Conservation (phyloP, 2,113 vertebrate genomes). For the Uria aalge region DNA sequence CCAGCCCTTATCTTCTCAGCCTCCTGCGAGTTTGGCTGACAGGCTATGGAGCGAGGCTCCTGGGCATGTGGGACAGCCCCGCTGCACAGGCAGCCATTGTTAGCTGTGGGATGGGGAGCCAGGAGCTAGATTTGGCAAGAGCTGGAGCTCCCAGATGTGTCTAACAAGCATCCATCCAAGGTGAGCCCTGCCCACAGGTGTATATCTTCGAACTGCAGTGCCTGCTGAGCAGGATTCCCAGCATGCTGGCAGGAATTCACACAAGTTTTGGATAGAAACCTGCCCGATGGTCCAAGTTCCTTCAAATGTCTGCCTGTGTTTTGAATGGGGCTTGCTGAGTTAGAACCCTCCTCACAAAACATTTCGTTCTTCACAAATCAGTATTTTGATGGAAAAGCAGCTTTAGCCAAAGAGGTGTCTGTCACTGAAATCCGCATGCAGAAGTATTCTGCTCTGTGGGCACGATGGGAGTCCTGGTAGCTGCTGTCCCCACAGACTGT, state of each 20-base stretch:
- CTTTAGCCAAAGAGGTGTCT: background rate
- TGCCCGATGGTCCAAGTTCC: background rate
- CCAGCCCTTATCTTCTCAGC: background rate
- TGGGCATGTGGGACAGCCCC: background rate
- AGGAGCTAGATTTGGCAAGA: background rate
- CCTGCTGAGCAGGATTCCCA: background rate
- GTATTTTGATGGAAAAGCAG: background rate
- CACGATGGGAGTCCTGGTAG: background rate
- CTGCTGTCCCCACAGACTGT: background rate
- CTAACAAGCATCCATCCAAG: accelerated
- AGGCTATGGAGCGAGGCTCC: background rate
- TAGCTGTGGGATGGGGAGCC: background rate
- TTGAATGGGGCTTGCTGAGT: background rate
- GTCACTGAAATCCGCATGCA: background rate
- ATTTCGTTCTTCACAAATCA: background rate
- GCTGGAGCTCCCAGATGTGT: background rate
- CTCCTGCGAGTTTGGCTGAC: accelerated
- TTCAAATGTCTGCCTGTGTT: background rate
- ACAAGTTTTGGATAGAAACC: background rate
- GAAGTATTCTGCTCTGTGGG: background rate
- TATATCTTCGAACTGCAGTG: background rate
- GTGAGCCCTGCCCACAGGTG: background rate
- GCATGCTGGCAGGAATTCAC: background rate
- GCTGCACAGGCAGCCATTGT: background rate
- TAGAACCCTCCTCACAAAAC: background rate